A percentile compares a stretch with the other conserved stretches of the same genome.
Conservation (phyloP, 2,797 vertebrate genomes). For the Mionectes olivaceus region DNA sequence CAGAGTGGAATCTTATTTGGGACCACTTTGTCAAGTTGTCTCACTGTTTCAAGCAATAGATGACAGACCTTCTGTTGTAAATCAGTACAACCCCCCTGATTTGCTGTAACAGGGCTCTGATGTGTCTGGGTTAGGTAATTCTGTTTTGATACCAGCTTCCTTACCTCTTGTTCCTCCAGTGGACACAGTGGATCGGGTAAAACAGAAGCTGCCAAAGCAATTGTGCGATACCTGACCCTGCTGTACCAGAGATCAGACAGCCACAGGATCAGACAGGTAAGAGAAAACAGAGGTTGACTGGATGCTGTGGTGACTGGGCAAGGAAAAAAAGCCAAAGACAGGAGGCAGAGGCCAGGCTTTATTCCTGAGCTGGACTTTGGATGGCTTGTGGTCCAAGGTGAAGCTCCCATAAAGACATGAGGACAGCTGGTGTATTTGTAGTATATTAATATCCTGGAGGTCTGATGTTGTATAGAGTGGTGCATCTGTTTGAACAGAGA, state of each 20-base stretch:
- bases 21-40: not conserved
- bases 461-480: not conserved
- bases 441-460: not conserved
- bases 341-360: not conserved
- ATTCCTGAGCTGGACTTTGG: not conserved
- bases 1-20: not conserved
- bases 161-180: conserved; percentile 73
- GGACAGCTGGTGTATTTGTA: not conserved
- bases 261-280: conserved; percentile 82
- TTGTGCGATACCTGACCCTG: conserved; percentile 85
- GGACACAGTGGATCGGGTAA: conserved; percentile 94
- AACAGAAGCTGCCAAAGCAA: conserved; percentile 88
- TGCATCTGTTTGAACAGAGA: not conserved
- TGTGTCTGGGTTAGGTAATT: not conserved
- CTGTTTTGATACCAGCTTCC: not conserved
- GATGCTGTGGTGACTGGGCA: not conserved
- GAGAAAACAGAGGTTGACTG: not conserved
- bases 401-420: not conserved
- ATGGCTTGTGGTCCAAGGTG: not conserved
- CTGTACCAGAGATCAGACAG: conserved; percentile 77
- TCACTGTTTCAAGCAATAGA: not conserved
- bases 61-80: not conserved
- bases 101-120: not conserved
- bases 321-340: not conserved
- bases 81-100: not conserved